Evolutionary conservation across 1,140 invertebrate genomes (phyloP), one percentile per base, ranked within the genome.

Genomic region (Drosophila kepulauana): DNA sequence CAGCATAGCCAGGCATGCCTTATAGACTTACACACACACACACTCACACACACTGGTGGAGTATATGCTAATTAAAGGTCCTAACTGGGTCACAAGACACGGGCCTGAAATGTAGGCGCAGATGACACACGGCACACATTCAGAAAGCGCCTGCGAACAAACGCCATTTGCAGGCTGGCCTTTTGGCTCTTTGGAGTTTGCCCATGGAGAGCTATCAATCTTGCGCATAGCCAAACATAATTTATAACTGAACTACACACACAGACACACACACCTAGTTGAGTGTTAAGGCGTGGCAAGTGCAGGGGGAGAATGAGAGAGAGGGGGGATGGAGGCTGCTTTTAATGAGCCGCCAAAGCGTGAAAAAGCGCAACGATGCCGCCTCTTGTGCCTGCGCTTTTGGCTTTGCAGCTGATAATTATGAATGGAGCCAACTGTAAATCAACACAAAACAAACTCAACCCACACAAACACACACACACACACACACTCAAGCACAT

Each of bases 341-440:
- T 88, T 88, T 88, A 88, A 88, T 88, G 84, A 88, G 85, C 85
- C 85, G 85, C 85, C 85, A 88, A 88, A 89, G 85, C 85, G 85
- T 88, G 85, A 88, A 88, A 87, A 88, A 88, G 84, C 84, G 80
- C 84, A 81, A 79, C 80, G 67, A 45, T 68, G 70, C 66, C 64
- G 41, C 46, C 71, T 56, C 28, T 45, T 13, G 38, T 11, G 65
- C 43, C 15, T 15, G 28, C 46, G 79, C 68, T 62, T 62, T 58
- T 59, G 69, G 48, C 79, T 25, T 4, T 56, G 49, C 76, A 70
- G 65, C 54, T 80, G 84, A 88, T 88, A 89, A 88, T 89, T 89
- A 88, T 89, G 85, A 89, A 88, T 89, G 85, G 78, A 88, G 74
- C 80, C 78, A 84, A 89, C 84, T 89, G 84, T 81, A 81, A 88